These are phyloP conservation scores for Sebastes trivittatus DNA, from an alignment of 2,797 vertebrate genomes.

Conservation along the genomic window DNA sequence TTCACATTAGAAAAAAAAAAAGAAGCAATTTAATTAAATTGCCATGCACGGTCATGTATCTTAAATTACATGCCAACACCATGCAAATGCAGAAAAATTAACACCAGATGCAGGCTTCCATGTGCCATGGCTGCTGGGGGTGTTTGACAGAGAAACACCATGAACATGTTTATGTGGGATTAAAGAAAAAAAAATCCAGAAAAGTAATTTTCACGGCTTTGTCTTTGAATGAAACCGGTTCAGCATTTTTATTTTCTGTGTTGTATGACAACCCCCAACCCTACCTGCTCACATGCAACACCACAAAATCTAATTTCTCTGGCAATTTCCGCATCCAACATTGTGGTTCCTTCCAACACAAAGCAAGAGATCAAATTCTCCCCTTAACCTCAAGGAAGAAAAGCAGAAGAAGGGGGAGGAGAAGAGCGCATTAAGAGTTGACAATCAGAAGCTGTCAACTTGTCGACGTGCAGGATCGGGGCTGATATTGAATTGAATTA, in stretches of 20 bases:
- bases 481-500: conserved; percentile 61
- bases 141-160: conserved; percentile 13
- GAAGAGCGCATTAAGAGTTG: background rate
- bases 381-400: conserved; percentile 9
- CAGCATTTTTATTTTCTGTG: background rate
- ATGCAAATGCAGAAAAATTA: conserved; percentile 52
- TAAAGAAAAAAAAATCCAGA: conserved; percentile 25
- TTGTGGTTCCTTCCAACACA: conserved; percentile 22
- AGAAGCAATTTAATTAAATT: conserved; percentile 72
- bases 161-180: conserved; percentile 28
- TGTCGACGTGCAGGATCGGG: conserved; percentile 44
- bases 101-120: conserved; percentile 31
- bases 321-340: conserved; percentile 24
- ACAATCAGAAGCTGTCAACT: conserved; percentile 45
- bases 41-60: conserved; percentile 65
- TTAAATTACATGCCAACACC: conserved; percentile 72
- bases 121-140: conserved; percentile 14
- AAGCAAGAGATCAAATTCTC: conserved; percentile 47
- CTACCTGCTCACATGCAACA: conserved; percentile 14
- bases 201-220: conserved; percentile 39
- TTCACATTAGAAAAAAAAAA: conserved; percentile 19
- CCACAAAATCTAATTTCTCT: conserved; percentile 42
- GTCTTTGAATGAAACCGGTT: conserved; percentile 36
- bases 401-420: background rate
- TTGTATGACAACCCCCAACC: background rate